Evolutionary conservation across 2,113 vertebrate species (phyloP).

Genomic region (Sclerurus mexicanus): DNA sequence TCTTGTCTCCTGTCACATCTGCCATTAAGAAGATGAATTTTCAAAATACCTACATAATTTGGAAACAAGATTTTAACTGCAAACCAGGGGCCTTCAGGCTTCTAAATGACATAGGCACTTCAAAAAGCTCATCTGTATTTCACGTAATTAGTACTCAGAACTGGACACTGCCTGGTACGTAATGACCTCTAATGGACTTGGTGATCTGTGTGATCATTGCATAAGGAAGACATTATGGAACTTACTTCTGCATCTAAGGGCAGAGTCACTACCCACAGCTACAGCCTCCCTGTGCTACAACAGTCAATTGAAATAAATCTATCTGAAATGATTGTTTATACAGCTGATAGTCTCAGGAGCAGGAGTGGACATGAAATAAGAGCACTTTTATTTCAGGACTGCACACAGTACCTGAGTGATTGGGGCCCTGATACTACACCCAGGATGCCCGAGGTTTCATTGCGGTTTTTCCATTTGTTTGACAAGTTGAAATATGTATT

Average conservation of each 20-base stretch:
- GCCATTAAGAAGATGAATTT: not conserved
- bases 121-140: not conserved
- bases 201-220: not conserved
- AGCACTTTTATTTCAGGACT: not conserved
- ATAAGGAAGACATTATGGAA: not conserved
- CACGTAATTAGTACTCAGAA: not conserved
- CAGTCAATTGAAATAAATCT: not conserved
- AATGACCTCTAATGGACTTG: not conserved
- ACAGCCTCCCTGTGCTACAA: not conserved
- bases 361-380: not conserved
- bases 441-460: not conserved
- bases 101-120: not conserved
- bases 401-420: not conserved
- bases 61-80: not conserved
- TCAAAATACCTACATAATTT: not conserved
- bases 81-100: not conserved
- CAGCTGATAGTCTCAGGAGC: not conserved
- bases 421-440: not conserved
- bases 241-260: not conserved
- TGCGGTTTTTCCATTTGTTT: not conserved
- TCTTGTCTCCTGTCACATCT: not conserved
- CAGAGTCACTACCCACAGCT: not conserved
- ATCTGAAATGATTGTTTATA: not conserved
- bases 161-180: not conserved
- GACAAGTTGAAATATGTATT: not conserved